These are phyloP conservation scores for Peromyscus polionotus DNA, from an alignment of 2,113 vertebrate species.

Conservation along the genomic window DNA sequence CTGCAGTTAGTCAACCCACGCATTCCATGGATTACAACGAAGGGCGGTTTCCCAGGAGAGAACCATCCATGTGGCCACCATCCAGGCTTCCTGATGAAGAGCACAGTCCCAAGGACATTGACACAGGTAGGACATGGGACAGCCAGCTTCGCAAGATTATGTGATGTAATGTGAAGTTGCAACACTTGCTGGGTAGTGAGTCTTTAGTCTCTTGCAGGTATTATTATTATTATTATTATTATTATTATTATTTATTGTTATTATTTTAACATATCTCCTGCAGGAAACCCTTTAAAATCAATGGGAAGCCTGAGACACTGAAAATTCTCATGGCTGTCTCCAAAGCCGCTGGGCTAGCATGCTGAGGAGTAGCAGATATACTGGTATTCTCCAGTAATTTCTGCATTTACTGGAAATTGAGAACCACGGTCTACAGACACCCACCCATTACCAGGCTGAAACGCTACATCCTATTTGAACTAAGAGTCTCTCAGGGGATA, in stretches of 20 bases:
- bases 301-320: neutral
- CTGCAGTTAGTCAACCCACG: conserved; percentile 95
- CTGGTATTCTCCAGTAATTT: neutral
- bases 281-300: neutral
- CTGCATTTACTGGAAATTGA: neutral
- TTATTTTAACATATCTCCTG: neutral
- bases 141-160: neutral
- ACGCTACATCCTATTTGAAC: rapidly evolving
- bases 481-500: neutral
- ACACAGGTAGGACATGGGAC: conserved; percentile 87
- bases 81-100: conserved; percentile 85
- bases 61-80: conserved; percentile 87
- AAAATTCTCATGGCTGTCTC: neutral
- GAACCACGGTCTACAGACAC: neutral
- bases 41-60: conserved; percentile 90
- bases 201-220: neutral
- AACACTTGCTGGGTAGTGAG: neutral
- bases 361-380: neutral
- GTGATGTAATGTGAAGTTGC: too few species aligned
- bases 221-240: neutral
- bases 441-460: neutral
- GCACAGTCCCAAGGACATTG: conserved; percentile 79
- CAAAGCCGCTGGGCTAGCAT: neutral
- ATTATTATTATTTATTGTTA: too few species aligned
- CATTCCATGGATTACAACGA: conserved; percentile 92